Conservation (phyloP, 2,888 invertebrate species). For the Acrobasis consociella region DNA sequence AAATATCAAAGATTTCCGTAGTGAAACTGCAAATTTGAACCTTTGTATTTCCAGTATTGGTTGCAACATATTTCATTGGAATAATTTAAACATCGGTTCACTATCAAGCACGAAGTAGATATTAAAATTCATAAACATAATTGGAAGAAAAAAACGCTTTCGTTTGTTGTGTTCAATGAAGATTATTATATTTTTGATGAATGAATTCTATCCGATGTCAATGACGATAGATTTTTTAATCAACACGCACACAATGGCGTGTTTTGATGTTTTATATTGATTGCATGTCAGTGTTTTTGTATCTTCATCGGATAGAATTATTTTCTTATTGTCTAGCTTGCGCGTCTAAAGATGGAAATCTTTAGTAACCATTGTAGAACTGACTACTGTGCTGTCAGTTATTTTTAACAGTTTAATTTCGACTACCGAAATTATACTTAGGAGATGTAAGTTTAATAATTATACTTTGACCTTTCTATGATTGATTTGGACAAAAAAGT, state of each 20-base stretch:
- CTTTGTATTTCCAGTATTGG: not conserved
- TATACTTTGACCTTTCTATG: not conserved
- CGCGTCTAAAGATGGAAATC: constrained; percentile 11
- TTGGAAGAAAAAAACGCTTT: too few species aligned
- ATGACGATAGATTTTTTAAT: constrained; percentile 8
- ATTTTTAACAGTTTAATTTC: constrained; percentile 6
- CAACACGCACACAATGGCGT: constrained; percentile 5
- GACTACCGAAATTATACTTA: constrained; percentile 1
- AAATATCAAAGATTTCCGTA: not conserved
- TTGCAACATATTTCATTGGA: too few species aligned
- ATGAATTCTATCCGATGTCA: not conserved
- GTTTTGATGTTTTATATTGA: constrained; percentile 14
- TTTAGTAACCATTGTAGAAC: not conserved
- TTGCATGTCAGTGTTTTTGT: constrained; percentile 5
- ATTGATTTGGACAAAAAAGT: too few species aligned
- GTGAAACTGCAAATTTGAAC: not conserved
- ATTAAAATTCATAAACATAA: too few species aligned
- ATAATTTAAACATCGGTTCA: too few species aligned
- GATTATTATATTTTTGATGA: constrained; percentile 5
- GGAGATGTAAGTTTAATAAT: not conserved
- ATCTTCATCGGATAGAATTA: constrained; percentile 17
- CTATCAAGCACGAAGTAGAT: too few species aligned
- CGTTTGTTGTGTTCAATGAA: not conserved
- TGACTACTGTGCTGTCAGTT: constrained; percentile 5
- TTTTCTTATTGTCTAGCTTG: constrained; percentile 4